Evolutionary conservation across 2,888 invertebrate species (phyloP), one percentile per base, ranked within the genome.

Genomic region (Formica aserva): DNA sequence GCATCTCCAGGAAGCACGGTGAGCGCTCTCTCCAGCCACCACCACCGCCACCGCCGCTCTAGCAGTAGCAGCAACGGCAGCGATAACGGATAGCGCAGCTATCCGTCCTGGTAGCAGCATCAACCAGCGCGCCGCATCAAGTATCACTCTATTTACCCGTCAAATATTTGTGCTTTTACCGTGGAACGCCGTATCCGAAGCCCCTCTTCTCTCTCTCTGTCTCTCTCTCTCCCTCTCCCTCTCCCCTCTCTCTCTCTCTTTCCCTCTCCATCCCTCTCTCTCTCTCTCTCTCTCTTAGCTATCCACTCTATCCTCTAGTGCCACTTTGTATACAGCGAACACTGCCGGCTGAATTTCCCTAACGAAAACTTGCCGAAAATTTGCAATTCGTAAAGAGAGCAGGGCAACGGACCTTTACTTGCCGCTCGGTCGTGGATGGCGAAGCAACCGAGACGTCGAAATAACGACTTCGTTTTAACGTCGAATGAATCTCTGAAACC

Each of bases 161-260:
- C 94, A 94, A 94, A 94, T 94, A 94, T 94, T 94, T 94, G 94
- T 93, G 94, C 94, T 94, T 94, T 94, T 94, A 94, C 93, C 93
- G 93, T 93, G 92, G 91, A 93, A 91, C 92, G 91, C 89, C 92
- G 91, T 92, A 92, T 91, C 92, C 91, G 89, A 88, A 89, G 88
- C 88, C 89, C 90, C 91, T 91, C 92, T 91, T 88, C 32, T 76
- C 48, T 74, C 87, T 83, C 87, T 82, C 86, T 83, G 78, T 67
- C 69, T 38, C 48, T 63, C 26, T 85, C 85, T 78, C 87, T 78
- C 86, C 85, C 83, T 63, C 69, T 9, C 32, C 57, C 82, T 60
- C 86, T 85, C 82, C 48, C 57, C 26, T 85, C 85, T 78, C 87
- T 81, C 86, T 86, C 83, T 66, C 69, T 9, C 32, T 63, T 80